Base-by-base conservation (phyloP, 2,797 vertebrate genomes). In the Poeciliopsis gracilis region DNA sequence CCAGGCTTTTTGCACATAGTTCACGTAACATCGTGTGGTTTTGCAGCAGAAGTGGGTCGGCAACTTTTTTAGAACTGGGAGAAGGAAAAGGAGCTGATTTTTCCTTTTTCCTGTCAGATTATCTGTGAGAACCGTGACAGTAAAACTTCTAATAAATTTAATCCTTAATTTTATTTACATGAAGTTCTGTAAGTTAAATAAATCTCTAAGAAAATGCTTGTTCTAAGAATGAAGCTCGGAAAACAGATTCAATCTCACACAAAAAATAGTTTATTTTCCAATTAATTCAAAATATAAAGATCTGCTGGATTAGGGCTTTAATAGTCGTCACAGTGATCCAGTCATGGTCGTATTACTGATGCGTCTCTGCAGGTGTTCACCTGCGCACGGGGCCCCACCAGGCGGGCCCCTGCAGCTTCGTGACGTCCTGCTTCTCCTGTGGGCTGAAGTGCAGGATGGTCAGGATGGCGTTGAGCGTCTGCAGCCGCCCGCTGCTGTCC, bases 361-460 rank as follows among this genome's bases (percentile, higher is more conserved):
- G 23, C 1, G 67, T 45, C 41, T 46, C 6, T 46, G 41, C 73
- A 16, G 55, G 46, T 25, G 55, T 80, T 18, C 30, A 23, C 30
- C 81, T 88, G 69, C 15, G 70, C 23, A 10, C 11, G 30, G 28
- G 70, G 73, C 51, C 51, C 98, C 98, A 98, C 95, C 96, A 95
- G 25, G 92, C 74, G 2, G 91, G 81, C 0, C 88, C 92, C 11
- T 97, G 96, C 77, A 95, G 96, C 45, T 92, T 94, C 41, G 94
- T 59, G 1, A 99, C 93, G 0, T 84, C 83, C 10, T 93, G 95
- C 72, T 95, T 97, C 84, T 99, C 98, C 83, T 97, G 97, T 0
- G 98, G 97, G 87, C 97, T 99, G 92, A 99, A 99, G 83, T 99
- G 98, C 77, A 99, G 90, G 82, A 99, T 97, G 66, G 97, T 97